Base-by-base conservation (phyloP, 1,140 invertebrate species). In the Caenorhabditis briggsae region DNA sequence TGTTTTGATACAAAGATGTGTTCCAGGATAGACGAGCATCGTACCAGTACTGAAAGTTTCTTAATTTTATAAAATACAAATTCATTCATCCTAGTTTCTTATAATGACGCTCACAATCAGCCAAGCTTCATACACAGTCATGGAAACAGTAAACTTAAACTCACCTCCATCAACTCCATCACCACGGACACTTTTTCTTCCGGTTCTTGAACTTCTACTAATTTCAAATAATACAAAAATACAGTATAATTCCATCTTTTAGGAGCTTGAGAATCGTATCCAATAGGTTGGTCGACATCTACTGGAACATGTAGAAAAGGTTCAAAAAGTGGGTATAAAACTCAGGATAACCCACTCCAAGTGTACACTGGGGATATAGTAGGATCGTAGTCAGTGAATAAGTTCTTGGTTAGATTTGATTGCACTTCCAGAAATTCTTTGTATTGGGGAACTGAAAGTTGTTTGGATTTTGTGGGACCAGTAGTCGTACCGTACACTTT, bases 161-260 rank as follows among this genome's bases (percentile, higher is more conserved):
- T 53, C 50, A 61, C 59, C 59, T 61, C 59, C 59, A 61, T 61
- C 23, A 61, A 61, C n/a, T 61, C 59, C 59, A 61, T 25, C 23
- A 61, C 59, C 2, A 61, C 59, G 1, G 59, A 61, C 18, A 61
- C 59, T 33, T 61, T 61, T 12, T 61, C 59, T 61, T 61, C 59
- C 11, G 59, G 59, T 20, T 61, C 59, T 9, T 61, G 20, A 2
- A 61, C 59, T 25, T 61, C 59, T 20, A 61, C 59, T 6, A 61
- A 11, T 12, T 61, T 61, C 23, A 61, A 25, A 61, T 61, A 61
- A 61, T 61, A 61, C 59, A 61, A 61, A 20, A 61, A 61, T 11
- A 61, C 59, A 20, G 59, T 61, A 14, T 61, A 61, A 25, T 61
- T 61, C 59, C 59, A 61, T 33, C 59, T 8, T 25, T 61, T 61